phyloP scores from a whole-genome alignment of 2,888 invertebrate genomes.

The Calameuta pallipes region DNA sequence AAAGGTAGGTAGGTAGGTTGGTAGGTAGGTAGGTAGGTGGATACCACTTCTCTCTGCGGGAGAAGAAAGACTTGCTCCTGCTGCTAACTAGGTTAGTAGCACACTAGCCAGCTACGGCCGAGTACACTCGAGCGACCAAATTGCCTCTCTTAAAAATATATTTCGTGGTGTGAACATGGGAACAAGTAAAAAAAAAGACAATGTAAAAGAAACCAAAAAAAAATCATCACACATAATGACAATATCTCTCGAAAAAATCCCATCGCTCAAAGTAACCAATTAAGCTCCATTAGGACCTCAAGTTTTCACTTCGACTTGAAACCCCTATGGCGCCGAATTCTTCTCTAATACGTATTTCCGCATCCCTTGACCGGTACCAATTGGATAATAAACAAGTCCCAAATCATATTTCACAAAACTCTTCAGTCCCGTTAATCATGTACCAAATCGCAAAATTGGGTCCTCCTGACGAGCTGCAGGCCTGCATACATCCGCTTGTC shows the following conservation, averaged over 20 bases:
- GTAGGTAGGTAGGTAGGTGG: constrained; percentile 33
- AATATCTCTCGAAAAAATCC: not conserved
- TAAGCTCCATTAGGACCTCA: too few relatives aligned
- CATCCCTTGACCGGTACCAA: not conserved
- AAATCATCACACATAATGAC: not conserved
- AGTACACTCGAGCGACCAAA: constrained; percentile 55
- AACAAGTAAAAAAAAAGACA: not conserved
- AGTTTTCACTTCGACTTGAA: not conserved
- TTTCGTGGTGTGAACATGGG: constrained; percentile 32
- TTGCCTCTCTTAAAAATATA: constrained; percentile 56
- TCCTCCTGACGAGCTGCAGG: constrained; percentile 23
- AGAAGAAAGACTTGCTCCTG: constrained; percentile 62
- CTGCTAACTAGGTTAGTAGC: constrained; percentile 65
- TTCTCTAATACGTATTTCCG: not conserved
- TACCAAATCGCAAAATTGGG: constrained; percentile 11
- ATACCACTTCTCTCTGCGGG: constrained; percentile 43
- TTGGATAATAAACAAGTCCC: not conserved
- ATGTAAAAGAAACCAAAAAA: not conserved
- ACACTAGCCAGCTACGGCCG: constrained; percentile 58
- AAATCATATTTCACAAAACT: not conserved
- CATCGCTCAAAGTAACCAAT: not conserved
- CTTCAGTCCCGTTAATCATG: not conserved
- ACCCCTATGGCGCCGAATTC: not conserved
- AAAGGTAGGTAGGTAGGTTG: constrained; percentile 12
- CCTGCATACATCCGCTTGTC: constrained; percentile 52